Conservation (phyloP, 1,140 invertebrate genomes). For the Dendrolimus kikuchii region DNA sequence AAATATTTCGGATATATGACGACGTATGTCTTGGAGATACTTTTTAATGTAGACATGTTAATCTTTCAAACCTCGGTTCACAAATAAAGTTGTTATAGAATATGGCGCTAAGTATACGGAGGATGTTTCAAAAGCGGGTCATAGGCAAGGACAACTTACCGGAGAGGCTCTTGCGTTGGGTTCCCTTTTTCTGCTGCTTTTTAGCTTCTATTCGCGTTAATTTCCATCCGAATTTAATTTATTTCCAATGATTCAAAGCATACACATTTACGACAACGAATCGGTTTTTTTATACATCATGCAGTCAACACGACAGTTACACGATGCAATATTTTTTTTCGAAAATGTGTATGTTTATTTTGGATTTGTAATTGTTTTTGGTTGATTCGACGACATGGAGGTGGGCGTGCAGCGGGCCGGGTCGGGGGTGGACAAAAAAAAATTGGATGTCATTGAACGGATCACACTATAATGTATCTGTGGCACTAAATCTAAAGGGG, state of each 20-base stretch:
- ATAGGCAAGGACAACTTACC: slow-evolving; percentile 77
- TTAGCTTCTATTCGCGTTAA: slow-evolving; percentile 83
- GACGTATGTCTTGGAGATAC: too few relatives aligned
- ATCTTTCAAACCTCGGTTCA: too few relatives aligned
- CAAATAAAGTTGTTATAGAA: background rate
- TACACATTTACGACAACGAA: slow-evolving; percentile 60
- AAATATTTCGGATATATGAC: too few relatives aligned
- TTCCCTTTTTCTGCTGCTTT: slow-evolving; percentile 88
- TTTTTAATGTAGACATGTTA: too few relatives aligned
- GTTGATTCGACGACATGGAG: slow-evolving; percentile 46
- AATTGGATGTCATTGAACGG: slow-evolving; percentile 64
- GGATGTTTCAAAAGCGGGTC: slow-evolving; percentile 38
- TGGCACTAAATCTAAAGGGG: slow-evolving; percentile 52
- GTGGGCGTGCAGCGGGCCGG: slow-evolving; percentile 59
- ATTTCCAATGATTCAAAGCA: slow-evolving; percentile 46
- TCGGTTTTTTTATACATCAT: slow-evolving; percentile 50
- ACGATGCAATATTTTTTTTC: slow-evolving; percentile 42
- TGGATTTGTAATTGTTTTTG: slow-evolving; percentile 23
- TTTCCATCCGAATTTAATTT: slow-evolving; percentile 28
- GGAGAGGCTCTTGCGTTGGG: slow-evolving; percentile 81
- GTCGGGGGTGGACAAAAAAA: slow-evolving; percentile 57
- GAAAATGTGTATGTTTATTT: slow-evolving; percentile 51
- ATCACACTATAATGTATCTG: slow-evolving; percentile 51
- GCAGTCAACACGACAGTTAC: slow-evolving; percentile 60
- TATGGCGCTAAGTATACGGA: slow-evolving; percentile 32